These are phyloP conservation scores for Melanostoma mellinum DNA, from an alignment of 2,888 invertebrate species.

Conservation along the genomic window DNA sequence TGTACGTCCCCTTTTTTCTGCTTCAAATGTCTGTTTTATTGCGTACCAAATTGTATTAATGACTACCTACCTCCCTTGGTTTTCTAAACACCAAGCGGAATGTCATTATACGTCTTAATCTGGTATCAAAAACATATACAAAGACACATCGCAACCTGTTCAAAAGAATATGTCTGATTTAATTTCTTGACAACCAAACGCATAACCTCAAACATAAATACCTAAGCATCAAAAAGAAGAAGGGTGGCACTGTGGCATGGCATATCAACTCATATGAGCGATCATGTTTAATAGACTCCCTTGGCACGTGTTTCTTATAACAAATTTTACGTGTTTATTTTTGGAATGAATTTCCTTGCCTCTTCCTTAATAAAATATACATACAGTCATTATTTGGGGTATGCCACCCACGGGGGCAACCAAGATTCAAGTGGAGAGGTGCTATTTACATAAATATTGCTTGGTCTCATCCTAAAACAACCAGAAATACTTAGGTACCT, in stretches of 20 bases:
- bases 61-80: too few relatives aligned
- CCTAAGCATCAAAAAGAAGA: too few relatives aligned
- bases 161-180: too few relatives aligned
- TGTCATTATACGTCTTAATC: too few relatives aligned
- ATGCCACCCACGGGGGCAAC: slow-evolving; percentile 45
- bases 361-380: background rate
- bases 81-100: too few relatives aligned
- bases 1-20: too few relatives aligned
- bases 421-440: slow-evolving; percentile 13
- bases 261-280: background rate
- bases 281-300: slow-evolving; percentile 16
- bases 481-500: background rate
- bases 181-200: too few relatives aligned
- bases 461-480: background rate
- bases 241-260: background rate
- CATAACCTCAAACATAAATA: too few relatives aligned
- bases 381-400: slow-evolving; percentile 5
- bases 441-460: slow-evolving; percentile 45
- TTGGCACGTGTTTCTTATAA: slow-evolving; percentile 23
- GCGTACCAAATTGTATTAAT: too few relatives aligned
- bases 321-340: slow-evolving; percentile 32
- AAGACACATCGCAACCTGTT: too few relatives aligned
- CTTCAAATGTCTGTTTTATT: too few relatives aligned
- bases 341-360: background rate
- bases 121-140: too few relatives aligned